Base-by-base conservation (phyloP, 1,140 invertebrate species). In the Stenopsyche tienmushanensis region DNA sequence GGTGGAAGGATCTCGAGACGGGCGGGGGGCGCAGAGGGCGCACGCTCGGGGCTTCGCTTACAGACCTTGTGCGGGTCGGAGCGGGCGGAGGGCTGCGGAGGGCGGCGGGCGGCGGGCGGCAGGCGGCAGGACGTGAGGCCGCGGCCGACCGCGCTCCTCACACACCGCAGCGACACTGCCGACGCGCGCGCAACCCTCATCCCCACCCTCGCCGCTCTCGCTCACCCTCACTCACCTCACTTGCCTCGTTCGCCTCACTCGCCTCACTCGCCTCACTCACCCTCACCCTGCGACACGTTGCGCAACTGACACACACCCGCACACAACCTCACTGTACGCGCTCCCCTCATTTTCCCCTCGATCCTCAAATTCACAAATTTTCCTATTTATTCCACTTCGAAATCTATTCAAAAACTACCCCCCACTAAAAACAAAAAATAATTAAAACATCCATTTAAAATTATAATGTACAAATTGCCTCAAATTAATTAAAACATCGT, bases 81-180 rank as follows among this genome's bases (percentile, higher is more conserved):
- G 8, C 5, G 15, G 25, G 1, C 24, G 13, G 18, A 13, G 15
- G 23, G 44, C 3, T n/a, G 18, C 15, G n/a, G 23, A 39, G 42
- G 42, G 20, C 58, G 41, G 42, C 25, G 41, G 9, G 55, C 25
- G 58, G n/a, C 5, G 39, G 21, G 42, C 21, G 1, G 21, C 20
- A 3, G n/a, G 7, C 5, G 23, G 23, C 3, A 17, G n/a, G 20
- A 24, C 50, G 18, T 24, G 20, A 9, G 18, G 49, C 45, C 15
- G 47, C 41, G 60, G 26, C 60, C 42, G 53, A 62, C 65, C 64
- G 55, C 64, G 42, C 68, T 59, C 42, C 64, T 63, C 63, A 55
- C 65, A 57, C 39, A 53, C 68, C 64, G 60, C 68, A 66, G 62
- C 68, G 64, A 70, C 63, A 65, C 68, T 66, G 68, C 29, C 49